phyloP scores from a whole-genome alignment of 2,888 invertebrate genomes.

The Drosophila birchii region DNA sequence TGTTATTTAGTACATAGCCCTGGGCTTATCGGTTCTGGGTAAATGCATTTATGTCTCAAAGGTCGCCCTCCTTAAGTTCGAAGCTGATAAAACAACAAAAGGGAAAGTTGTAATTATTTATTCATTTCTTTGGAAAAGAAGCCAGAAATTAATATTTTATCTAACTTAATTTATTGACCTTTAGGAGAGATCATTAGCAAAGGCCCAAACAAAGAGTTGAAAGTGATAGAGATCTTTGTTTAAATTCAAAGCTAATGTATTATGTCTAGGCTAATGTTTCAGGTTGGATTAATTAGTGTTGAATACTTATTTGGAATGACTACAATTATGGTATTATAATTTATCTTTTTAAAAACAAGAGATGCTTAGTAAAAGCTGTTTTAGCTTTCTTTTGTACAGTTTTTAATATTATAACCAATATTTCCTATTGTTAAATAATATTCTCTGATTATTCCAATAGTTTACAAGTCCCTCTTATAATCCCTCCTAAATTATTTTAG shows the following conservation, averaged over 20 bases:
- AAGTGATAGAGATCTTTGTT: constrained; percentile 9
- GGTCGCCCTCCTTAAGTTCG: background rate
- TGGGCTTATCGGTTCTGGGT: constrained; percentile 20
- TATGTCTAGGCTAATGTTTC: background rate
- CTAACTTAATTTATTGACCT: constrained; percentile 30
- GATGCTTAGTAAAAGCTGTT: background rate
- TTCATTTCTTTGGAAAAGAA: constrained; percentile 4
- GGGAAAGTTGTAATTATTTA: constrained; percentile 20
- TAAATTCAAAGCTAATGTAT: background rate
- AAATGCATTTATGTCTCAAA: constrained; percentile 1
- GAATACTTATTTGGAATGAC: background rate
- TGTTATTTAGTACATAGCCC: background rate
- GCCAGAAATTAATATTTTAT: constrained; percentile 28
- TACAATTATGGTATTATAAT: background rate
- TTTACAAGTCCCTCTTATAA: background rate
- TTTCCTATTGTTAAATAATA: background rate
- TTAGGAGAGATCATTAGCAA: constrained; percentile 19
- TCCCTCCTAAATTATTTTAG: background rate
- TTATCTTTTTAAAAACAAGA: background rate
- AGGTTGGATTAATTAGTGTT: constrained; percentile 2
- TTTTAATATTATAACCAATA: background rate
- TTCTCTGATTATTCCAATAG: no score
- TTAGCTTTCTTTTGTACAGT: background rate
- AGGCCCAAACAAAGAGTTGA: constrained; percentile 11
- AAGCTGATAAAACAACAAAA: constrained; percentile 18